phyloP scores from a whole-genome alignment of 1,140 invertebrate genomes.

The Drosophila pandora region DNA sequence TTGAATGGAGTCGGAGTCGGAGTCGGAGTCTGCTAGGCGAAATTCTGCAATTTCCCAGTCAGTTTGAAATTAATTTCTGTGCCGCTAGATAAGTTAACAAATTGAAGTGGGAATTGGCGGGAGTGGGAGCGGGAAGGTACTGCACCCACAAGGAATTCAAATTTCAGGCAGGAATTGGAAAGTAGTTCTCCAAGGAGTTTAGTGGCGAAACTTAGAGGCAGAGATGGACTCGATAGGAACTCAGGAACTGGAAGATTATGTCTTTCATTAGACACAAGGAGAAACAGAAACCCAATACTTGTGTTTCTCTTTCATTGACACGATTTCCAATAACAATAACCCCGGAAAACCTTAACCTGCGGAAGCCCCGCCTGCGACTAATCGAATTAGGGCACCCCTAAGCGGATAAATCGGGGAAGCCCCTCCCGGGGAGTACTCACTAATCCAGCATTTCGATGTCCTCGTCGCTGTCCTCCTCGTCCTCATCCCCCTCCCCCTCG shows the following conservation, averaged over 20 bases:
- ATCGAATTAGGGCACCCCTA: slow-evolving; percentile 23
- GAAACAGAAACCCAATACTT: too few relatives aligned
- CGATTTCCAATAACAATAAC: not conserved
- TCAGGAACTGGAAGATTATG: too few relatives aligned
- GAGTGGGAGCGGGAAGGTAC: not conserved
- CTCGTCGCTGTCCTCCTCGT: slow-evolving; percentile 63
- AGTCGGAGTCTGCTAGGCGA: slow-evolving; percentile 1
- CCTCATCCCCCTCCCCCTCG: slow-evolving; percentile 17
- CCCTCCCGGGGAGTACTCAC: slow-evolving; percentile 52
- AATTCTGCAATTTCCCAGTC: slow-evolving; percentile 4
- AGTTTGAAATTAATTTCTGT: slow-evolving; percentile 16
- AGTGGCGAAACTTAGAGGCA: too few relatives aligned
- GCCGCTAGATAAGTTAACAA: slow-evolving; percentile 12
- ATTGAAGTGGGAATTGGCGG: not conserved
- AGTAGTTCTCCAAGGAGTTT: too few relatives aligned
- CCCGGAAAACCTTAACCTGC: not conserved
- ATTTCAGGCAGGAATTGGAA: too few relatives aligned
- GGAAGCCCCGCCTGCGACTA: slow-evolving; percentile 28
- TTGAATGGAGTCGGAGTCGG: slow-evolving; percentile 9
- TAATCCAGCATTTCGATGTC: slow-evolving; percentile 79
- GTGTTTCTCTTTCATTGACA: too few relatives aligned
- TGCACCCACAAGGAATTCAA: not conserved
- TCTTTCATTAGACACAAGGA: too few relatives aligned
- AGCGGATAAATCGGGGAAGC: slow-evolving; percentile 5
- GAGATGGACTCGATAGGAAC: too few relatives aligned